phyloP scores from a whole-genome alignment of 2,113 vertebrate species.

The Jaculus jaculus region DNA sequence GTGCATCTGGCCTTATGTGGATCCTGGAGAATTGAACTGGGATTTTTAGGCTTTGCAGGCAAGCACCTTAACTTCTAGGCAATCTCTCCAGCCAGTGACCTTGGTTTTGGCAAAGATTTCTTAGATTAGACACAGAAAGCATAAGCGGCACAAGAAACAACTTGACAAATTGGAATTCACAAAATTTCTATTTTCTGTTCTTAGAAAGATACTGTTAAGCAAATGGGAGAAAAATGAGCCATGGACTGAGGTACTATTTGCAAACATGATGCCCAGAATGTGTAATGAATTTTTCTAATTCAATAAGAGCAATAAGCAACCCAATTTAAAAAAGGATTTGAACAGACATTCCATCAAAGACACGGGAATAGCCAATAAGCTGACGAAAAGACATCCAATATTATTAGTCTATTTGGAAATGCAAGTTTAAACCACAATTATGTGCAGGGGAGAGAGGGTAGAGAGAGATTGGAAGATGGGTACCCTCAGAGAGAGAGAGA shows the following conservation, averaged over 20 bases:
- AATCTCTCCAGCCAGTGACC: too few relatives aligned
- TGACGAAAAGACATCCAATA: neutral
- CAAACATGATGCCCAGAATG: neutral
- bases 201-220: neutral
- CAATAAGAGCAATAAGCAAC: neutral
- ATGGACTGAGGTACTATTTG: neutral
- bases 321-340: neutral
- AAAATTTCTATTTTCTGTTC: neutral
- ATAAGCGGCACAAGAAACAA: neutral
- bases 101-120: too few relatives aligned
- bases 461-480: neutral
- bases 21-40: too few relatives aligned
- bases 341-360: slow-evolving; percentile 3
- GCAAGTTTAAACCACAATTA: neutral
- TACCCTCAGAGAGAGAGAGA: neutral
- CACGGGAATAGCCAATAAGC: neutral
- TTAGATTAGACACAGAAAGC: neutral
- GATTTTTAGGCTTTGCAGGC: too few relatives aligned
- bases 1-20: too few relatives aligned
- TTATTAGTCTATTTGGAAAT: neutral
- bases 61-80: too few relatives aligned
- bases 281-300: neutral
- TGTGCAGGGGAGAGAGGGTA: too few relatives aligned
- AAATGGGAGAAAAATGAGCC: neutral
- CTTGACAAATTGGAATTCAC: neutral